Evolutionary conservation across 1,140 invertebrate genomes (phyloP), one percentile per base, ranked within the genome.

Genomic region (Cecropterus lyciades): DNA sequence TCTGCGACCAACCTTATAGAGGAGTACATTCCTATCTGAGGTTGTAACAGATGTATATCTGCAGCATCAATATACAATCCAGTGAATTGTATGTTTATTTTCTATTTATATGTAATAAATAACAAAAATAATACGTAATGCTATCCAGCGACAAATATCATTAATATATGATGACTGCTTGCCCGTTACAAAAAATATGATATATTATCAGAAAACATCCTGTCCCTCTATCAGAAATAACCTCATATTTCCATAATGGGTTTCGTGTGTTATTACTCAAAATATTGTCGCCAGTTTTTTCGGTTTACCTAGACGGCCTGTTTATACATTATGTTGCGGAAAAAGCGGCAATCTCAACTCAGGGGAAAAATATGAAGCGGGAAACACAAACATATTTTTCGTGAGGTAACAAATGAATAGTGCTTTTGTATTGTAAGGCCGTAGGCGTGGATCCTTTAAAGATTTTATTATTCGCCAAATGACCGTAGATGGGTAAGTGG

Each of bases 381-480:
- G 37, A 57, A 63, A 64, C 20, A 63, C 37, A 62, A 65, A 70
- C 56, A 55, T 53, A 60, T 48, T 43, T 57, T 46, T 24, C 16
- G 30, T 13, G 16, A 52, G 63, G 40, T 27, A 57, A 59, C 45
- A 62, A 62, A 62, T 62, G 45, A 52, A 60, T 65, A 57, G 51
- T 65, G 43, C 46, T 65, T 65, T 69, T 69, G 56, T 66, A n/a
- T n/a, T 73, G 68, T 76, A 30, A 33, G 37, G 49, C 16, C 33
- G 48, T 43, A 33, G 66, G 68, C 66, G 67, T 71, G 48, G 60
- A 65, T 55, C 53, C 48, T 60, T 56, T 51, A 51, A 55, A 67
- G 66, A 76, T 80, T 75, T 80, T 70, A 13, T 30, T 66, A 64
- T 68, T 65, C 60, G 15, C 53, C 48, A 68, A 75, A 53, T 33